Evolutionary conservation across 2,113 vertebrate genomes (phyloP), one percentile per base, ranked within the genome.

Genomic region (Dicerorhinus sumatrensis): DNA sequence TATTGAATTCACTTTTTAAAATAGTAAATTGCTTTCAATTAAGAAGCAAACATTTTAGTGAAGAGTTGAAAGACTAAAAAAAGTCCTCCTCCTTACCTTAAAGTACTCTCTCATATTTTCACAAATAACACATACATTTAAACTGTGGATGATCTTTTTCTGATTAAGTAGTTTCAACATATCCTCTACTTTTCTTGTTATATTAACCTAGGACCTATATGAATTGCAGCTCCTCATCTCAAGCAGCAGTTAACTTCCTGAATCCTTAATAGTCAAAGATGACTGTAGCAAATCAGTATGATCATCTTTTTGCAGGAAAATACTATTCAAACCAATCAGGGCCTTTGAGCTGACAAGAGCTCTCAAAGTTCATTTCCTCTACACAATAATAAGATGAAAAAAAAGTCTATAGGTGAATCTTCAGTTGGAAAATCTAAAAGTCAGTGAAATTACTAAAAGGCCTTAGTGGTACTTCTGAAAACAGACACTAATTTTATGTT

Each of bases 401-500:
- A 89, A 95, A 93, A 46, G 48, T 56, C 29, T 60, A 14, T 60
- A 75, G 56, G 23, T 89, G 23, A 23, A 56, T 73, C 69, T 93
- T 87, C n/a, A 80, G 3, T 62, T 48, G 69, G 63, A 96, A 93
- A 96, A 95, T 88, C 33, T 83, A 86, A 91, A 97, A 91, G 72
- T 92, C 90, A 92, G 16, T 80, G 46, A 96, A 91, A 93, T 96
- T 84, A 80, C 56, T 87, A 76, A 77, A 92, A 97, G 90, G 39
- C 33, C 27, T 69, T 86, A 75, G 80, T 58, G 56, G 85, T 92
- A 65, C 63, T 94, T 95, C 83, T 93, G 96, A 97, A 97, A 97
- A 93, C 62, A 96, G 89, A 91, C 60, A 86, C 65, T 97, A 93
- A 96, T 97, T 97, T 95, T 93, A 97, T 94, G 51, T 97, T 96